phyloP scores from a whole-genome alignment of 2,888 invertebrate genomes.

The Tholera decimalis region DNA sequence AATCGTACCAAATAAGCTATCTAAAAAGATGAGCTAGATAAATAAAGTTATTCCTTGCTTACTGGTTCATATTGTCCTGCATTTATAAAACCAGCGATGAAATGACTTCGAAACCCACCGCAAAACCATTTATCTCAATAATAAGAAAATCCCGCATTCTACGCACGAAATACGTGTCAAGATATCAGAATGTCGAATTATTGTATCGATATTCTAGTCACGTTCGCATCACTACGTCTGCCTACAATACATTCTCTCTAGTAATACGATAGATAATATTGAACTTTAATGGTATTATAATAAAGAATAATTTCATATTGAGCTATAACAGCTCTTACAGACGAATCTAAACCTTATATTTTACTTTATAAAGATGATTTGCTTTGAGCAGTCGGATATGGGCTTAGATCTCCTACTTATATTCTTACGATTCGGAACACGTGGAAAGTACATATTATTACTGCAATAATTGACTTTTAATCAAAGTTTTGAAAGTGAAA shows the following conservation, averaged over 20 bases:
- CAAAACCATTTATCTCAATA: slow-evolving; percentile 64
- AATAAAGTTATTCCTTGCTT: neutral
- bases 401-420: slow-evolving; percentile 66
- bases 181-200: slow-evolving; percentile 70
- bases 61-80: slow-evolving; percentile 6
- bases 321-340: slow-evolving; percentile 13
- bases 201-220: slow-evolving; percentile 78
- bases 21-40: neutral
- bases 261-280: slow-evolving; percentile 52
- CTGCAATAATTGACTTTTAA: slow-evolving; percentile 58
- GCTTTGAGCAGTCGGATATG: slow-evolving; percentile 49
- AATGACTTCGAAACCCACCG: slow-evolving; percentile 20
- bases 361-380: slow-evolving; percentile 38
- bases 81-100: slow-evolving; percentile 12
- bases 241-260: slow-evolving; percentile 64
- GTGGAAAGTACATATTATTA: slow-evolving; percentile 59
- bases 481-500: slow-evolving; percentile 56
- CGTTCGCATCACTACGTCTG: slow-evolving; percentile 76
- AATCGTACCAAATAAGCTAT: neutral
- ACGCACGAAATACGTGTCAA: slow-evolving; percentile 78
- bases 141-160: slow-evolving; percentile 71
- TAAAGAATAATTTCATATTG: slow-evolving; percentile 40
- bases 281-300: slow-evolving; percentile 46
- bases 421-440: slow-evolving; percentile 59
- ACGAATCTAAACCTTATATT: slow-evolving; percentile 53